Evolutionary conservation across 2,797 vertebrate genomes (phyloP), one percentile per base, ranked within the genome.

Genomic region (Hemitrygon akajei): DNA sequence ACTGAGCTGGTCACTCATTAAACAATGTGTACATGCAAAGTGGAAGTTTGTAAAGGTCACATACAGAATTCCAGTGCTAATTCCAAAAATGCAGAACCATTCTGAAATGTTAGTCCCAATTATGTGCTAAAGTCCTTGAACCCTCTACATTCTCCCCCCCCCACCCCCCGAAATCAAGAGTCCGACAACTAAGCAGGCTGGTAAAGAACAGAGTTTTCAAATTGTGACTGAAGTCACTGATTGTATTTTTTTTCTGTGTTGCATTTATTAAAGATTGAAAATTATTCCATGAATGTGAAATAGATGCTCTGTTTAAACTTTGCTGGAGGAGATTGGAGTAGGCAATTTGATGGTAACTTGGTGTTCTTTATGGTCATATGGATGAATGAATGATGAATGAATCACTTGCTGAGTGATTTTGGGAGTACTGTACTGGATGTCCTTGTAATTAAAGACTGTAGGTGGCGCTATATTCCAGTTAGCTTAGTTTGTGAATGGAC

Each of bases 381-480:
- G 10, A 91, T 69, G 1, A 22, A 37, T 91, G n/a, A n/a, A n/a
- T n/a, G n/a, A n/a, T n/a, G n/a, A n/a, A n/a, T n/a, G n/a, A n/a
- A n/a, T 40, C 34, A 73, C 34, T 87, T 60, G 47, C n/a, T 11
- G 12, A 60, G 56, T 73, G 60, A 30, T 30, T 60, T 2, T 5
- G 22, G n/a, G 87, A 91, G n/a, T 40, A 34, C 34, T 22, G n/a
- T 40, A 34, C 34, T 22, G 34, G 20, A 91, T 69, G 37, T 18
- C 66, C 87, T 71, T 91, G 69, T 91, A 25, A 73, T 91, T 34
- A 91, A 91, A 60, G 34, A 25, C 89, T 71, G 89, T 91, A 66
- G 89, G 89, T 91, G 89, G 89, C n/a, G 69, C 60, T 66, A 91
- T 47, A 71, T 91, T 91, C 63, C 89, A 91, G 66, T 71, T 73